Evolutionary conservation across 1,140 invertebrate species (phyloP), one percentile per base, ranked within the genome.

Genomic region (Brachionus rotundiformis): DNA sequence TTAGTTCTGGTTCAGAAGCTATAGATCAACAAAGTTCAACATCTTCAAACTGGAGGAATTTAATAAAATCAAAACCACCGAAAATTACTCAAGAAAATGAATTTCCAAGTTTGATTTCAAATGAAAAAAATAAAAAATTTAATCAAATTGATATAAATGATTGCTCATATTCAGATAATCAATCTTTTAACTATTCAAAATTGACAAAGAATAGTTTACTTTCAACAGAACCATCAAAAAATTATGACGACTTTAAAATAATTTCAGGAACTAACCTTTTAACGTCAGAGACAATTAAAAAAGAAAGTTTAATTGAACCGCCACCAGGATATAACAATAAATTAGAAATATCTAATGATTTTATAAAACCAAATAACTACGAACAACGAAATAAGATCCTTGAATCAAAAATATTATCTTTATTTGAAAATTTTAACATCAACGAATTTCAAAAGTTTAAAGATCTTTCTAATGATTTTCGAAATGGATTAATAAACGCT

Each of bases 361-460:
- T 59, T 33, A 61, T 79, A 2, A 79, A 79, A 59, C 76, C 76
- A 36, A 16, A 59, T 8, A 33, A 41, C 36, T 79, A 59, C 25
- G 76, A 79, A 6, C 29, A 79, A 59, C n/a, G 76, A 39, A 79
- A 79, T 19, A 27, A 36, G 13, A 27, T 16, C 11, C 13, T 79
- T 0, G 54, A 63, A 8, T 39, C 47, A 13, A 63, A 39, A 29
- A 25, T 79, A 5, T 63, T 31, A 25, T 3, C 10, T 13, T 29
- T 79, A 25, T 79, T 79, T 31, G 25, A 49, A 13, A 13, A 41
- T 44, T 73, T 41, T 44, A 44, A 41, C 41, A 25, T 19, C 1
- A 33, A 25, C n/a, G 76, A 79, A 79, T 79, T 79, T 11, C 44
- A 79, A 59, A 54, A 33, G 23, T 79, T 79, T 11, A 79, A 79